phyloP scores from a whole-genome alignment of 2,797 vertebrate genomes.

The Alauda arvensis region DNA sequence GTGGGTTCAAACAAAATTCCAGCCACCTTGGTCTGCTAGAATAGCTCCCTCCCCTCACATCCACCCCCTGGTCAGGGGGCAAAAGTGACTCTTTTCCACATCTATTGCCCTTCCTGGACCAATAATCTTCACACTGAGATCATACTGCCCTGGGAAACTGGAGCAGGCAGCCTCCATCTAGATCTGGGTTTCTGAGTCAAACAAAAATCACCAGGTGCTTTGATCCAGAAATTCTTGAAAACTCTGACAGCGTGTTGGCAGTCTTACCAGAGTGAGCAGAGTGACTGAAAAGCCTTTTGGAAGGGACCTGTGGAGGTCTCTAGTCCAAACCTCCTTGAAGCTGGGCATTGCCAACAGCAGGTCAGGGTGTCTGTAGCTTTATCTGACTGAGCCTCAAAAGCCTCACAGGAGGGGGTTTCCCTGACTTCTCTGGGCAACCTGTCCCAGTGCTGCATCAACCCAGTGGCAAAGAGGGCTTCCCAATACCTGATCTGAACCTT shows the following conservation, averaged over 20 bases:
- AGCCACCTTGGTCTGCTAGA: background rate
- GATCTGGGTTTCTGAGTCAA: background rate
- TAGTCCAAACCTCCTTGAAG: background rate
- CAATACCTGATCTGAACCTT: background rate
- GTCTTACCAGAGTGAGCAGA: background rate
- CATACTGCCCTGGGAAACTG: background rate
- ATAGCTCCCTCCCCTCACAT: background rate
- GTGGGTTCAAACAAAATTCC: background rate
- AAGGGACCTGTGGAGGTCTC: background rate
- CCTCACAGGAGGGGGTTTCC: background rate
- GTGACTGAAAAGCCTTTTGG: background rate
- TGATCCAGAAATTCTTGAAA: background rate
- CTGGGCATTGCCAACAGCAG: fast-evolving
- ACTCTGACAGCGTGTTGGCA: background rate
- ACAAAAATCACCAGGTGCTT: background rate
- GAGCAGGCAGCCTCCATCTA: background rate
- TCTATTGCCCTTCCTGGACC: background rate
- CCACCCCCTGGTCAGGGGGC: background rate
- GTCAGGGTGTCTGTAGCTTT: background rate
- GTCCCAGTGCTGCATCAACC: background rate
- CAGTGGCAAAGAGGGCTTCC: background rate
- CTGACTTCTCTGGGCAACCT: background rate
- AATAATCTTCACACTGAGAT: background rate
- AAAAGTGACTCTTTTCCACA: background rate
- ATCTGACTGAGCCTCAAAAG: background rate